These are phyloP conservation scores for Pheosia tremula DNA, from an alignment of 2,888 invertebrate genomes.

Conservation along the genomic window DNA sequence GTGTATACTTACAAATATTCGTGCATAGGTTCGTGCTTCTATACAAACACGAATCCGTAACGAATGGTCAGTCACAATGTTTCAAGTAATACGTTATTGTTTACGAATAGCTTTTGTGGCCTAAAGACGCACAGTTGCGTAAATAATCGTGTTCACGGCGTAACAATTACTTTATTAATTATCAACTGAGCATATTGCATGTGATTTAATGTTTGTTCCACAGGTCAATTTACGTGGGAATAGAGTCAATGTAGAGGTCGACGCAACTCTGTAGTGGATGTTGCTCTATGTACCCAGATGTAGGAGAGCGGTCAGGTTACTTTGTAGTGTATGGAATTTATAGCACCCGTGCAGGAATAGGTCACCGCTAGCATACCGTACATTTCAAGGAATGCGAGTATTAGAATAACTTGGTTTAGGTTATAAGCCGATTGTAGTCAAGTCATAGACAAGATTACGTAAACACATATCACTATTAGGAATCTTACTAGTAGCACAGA, in stretches of 20 bases:
- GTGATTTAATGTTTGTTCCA: conserved; percentile 24
- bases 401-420: no score
- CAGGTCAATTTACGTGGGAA: conserved; percentile 33
- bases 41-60: conserved; percentile 11
- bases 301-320: no score
- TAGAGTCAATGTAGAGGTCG: conserved; percentile 24
- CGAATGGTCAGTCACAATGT: conserved; percentile 21
- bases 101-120: conserved; percentile 21
- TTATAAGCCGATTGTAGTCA: no score
- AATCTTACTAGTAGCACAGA: no score
- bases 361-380: no score
- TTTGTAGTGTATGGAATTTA: no score
- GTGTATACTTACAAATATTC: background rate
- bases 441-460: no score
- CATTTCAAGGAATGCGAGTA: no score
- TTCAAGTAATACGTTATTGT: conserved; percentile 22
- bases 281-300: no score
- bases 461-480: no score
- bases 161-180: conserved; percentile 50
- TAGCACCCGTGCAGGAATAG: no score
- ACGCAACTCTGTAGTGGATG: conserved; percentile 12
- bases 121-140: conserved; percentile 30
- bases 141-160: conserved; percentile 39
- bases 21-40: conserved; percentile 4
- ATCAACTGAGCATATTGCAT: conserved; percentile 28